These are phyloP conservation scores for Apostichopus californicus DNA, from an alignment of 35 echinoderm and acorn worm species.

Conservation along the genomic window DNA sequence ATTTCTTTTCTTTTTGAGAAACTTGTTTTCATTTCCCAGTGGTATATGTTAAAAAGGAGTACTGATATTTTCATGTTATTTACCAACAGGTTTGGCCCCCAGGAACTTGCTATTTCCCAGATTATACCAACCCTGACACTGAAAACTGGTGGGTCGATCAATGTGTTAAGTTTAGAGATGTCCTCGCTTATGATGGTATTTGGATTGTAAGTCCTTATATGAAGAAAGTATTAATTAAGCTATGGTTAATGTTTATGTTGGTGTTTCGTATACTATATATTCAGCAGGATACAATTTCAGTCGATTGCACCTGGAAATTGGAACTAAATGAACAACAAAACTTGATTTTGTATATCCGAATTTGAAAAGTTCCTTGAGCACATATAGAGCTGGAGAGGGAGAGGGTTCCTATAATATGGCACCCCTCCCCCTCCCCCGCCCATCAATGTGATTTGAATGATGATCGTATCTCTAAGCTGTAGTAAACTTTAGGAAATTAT, in stretches of 20 bases:
- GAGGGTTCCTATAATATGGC: not conserved
- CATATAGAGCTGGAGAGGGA: not conserved
- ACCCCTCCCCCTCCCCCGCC: not conserved
- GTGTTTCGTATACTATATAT: not conserved
- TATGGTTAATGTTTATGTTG: not conserved
- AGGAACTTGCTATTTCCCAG: conserved; percentile 72
- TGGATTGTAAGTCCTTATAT: conserved; percentile 84
- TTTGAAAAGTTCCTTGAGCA: not conserved
- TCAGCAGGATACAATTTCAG: too few relatives aligned
- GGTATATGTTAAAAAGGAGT: too few relatives aligned
- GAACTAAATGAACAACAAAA: too few relatives aligned
- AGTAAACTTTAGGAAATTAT: too few relatives aligned
- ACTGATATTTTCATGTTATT: too few relatives aligned
- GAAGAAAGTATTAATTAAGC: not conserved
- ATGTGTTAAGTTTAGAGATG: conserved; percentile 78
- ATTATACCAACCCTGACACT: conserved; percentile 82
- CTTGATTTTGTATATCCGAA: too few relatives aligned
- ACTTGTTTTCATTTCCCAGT: too few relatives aligned
- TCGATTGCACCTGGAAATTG: too few relatives aligned
- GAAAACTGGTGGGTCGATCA: conserved; percentile 81
- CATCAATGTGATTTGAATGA: too few relatives aligned
- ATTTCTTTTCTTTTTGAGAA: too few relatives aligned
- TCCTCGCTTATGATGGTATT: conserved; percentile 84
- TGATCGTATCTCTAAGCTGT: too few relatives aligned
- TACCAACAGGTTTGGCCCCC: conserved; percentile 87